Percentiles rank a stretch among this genome's conserved stretches.
These are phyloP conservation scores for Microcebus ravelobensis DNA, from an alignment of 2,113 vertebrate species.

Conservation along the genomic window DNA sequence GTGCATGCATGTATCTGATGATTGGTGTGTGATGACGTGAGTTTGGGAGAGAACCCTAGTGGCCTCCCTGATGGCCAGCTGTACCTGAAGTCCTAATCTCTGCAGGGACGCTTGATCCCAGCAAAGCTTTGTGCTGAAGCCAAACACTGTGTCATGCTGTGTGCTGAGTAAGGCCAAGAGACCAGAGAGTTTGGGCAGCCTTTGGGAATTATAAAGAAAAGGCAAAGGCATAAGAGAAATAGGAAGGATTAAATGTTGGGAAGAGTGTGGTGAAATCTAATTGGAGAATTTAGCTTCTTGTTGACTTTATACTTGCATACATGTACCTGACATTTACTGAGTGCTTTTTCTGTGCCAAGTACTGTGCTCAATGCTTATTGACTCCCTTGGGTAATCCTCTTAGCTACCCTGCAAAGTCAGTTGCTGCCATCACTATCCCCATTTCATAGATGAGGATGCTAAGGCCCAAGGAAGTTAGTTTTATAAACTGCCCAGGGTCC, in stretches of 20 bases:
- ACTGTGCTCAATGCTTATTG: neutral
- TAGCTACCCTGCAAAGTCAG: neutral
- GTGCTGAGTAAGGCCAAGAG: neutral
- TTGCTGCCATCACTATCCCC: neutral
- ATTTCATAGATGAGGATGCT: neutral
- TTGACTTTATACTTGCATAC: neutral
- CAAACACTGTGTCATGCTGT: neutral
- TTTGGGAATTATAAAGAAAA: neutral
- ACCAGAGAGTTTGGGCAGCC: neutral
- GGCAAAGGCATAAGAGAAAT: neutral
- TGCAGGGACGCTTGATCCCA: neutral
- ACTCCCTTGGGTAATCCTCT: neutral
- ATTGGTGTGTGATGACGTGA: fast-evolving
- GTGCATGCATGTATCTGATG: neutral
- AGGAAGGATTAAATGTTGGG: neutral
- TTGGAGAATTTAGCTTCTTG: neutral
- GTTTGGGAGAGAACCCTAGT: neutral
- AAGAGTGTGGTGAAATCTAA: conserved; percentile 21
- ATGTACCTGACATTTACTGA: neutral
- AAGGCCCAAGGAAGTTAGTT: neutral
- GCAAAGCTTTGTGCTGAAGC: neutral
- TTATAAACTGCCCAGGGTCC: neutral
- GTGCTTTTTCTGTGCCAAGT: neutral
- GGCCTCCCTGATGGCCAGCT: neutral
- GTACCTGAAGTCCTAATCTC: neutral